Conservation (phyloP, 2,113 vertebrate species). For the Petrocephalus zakoni region DNA sequence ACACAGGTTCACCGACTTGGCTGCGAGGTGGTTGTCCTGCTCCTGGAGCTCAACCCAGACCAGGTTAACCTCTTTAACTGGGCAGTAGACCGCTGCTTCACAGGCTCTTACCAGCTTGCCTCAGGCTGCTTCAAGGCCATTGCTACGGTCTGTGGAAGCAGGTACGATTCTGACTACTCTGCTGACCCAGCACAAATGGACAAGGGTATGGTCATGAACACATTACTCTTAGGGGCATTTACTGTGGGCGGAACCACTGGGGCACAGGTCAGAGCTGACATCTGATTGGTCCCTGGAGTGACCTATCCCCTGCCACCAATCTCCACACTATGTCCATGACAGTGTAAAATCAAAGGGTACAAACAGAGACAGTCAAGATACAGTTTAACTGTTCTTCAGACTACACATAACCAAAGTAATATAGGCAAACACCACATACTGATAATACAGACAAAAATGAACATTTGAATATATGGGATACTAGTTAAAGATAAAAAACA, state of each 20-base stretch:
- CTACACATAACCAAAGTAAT: not conserved
- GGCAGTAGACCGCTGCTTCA: slow-evolving; percentile 97
- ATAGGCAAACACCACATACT: not conserved
- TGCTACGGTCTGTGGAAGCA: slow-evolving; percentile 94
- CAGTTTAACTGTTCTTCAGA: not conserved
- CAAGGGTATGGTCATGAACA: not conserved
- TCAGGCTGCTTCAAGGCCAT: slow-evolving; percentile 98
- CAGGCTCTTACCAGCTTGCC: slow-evolving; percentile 90
- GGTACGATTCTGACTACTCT: slow-evolving; percentile 56
- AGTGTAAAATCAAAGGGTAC: not conserved
- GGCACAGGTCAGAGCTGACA: not conserved
- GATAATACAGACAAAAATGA: not conserved
- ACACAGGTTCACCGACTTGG: slow-evolving; percentile 90
- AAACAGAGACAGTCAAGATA: not conserved
- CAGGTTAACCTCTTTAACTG: slow-evolving; percentile 97
- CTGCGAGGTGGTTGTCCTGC: slow-evolving; percentile 90
- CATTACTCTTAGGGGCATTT: not conserved
- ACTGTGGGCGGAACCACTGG: not conserved
- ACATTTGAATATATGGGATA: not conserved
- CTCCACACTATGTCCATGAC: not conserved
- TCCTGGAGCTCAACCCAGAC: slow-evolving; percentile 93
- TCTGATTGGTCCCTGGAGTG: not conserved
- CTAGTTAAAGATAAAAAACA: not conserved
- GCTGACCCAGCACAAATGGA: not conserved
- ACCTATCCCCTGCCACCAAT: not conserved